Percentiles rank a stretch among this genome's conserved stretches.
Evolutionary conservation across 2,888 invertebrate species (phyloP).

Genomic region (Dysmachus trigonus): DNA sequence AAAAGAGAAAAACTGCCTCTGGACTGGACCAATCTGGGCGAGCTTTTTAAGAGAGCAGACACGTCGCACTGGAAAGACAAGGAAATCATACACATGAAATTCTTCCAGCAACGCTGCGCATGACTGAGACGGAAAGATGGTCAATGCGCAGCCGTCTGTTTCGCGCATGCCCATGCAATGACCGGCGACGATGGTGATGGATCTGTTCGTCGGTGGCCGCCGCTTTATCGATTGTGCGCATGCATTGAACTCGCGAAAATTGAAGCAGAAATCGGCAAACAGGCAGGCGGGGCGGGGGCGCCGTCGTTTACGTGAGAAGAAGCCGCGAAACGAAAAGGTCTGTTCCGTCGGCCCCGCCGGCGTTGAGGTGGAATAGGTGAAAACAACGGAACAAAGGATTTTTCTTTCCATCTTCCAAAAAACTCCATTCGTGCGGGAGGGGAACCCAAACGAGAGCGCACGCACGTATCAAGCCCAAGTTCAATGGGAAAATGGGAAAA

Average conservation of each 20-base stretch:
- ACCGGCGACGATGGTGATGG: background rate
- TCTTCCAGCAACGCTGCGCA: background rate
- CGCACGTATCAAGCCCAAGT: conserved; percentile 28
- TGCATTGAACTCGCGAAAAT: conserved; percentile 20
- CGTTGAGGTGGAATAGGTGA: background rate
- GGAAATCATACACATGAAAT: background rate
- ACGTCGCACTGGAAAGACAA: background rate
- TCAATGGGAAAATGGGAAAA: conserved; percentile 42
- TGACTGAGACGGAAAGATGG: background rate
- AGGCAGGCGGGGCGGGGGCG: background rate
- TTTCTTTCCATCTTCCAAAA: background rate
- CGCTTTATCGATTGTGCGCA: conserved; percentile 14
- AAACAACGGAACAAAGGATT: background rate
- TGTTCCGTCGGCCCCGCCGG: background rate
- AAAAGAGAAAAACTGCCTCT: background rate
- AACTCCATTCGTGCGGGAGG: background rate
- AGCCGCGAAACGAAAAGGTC: background rate
- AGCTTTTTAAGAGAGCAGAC: background rate
- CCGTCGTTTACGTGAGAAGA: background rate
- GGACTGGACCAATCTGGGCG: background rate
- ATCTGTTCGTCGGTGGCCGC: background rate
- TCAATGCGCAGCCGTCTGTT: background rate
- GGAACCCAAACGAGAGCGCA: background rate
- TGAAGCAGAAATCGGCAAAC: background rate
- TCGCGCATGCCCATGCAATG: background rate